Conservation (phyloP, 2,797 vertebrate genomes). For the Megalops cyprinoides region DNA sequence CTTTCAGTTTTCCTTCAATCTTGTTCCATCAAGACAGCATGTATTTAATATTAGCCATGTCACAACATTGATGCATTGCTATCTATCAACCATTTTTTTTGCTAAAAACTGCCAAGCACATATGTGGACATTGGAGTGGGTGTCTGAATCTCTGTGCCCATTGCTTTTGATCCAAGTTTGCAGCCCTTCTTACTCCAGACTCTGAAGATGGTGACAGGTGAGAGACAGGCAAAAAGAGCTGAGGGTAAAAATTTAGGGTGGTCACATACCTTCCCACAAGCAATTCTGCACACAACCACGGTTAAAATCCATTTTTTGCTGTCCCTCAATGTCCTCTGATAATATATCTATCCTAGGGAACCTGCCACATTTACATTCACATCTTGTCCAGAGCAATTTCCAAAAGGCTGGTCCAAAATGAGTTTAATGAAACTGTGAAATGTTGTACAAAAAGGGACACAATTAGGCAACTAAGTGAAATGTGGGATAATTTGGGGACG, state of each 20-base stretch:
- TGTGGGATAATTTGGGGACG: too few species aligned
- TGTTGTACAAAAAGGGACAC: too few species aligned
- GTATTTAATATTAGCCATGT: background rate
- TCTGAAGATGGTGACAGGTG: background rate
- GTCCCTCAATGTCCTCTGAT: slow-evolving; percentile 25
- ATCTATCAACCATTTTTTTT: background rate
- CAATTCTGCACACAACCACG: background rate
- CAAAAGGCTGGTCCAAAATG: too few species aligned
- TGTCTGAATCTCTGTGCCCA: background rate
- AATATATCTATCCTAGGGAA: background rate
- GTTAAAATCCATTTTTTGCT: slow-evolving; percentile 39
- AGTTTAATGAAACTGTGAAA: too few species aligned
- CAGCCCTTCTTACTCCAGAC: background rate
- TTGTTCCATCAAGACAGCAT: background rate
- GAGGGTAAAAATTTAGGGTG: too few species aligned
- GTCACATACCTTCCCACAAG: background rate
- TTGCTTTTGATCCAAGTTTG: background rate
- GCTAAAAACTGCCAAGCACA: background rate
- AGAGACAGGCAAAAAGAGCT: background rate
- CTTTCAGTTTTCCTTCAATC: background rate
- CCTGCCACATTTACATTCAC: too few species aligned
- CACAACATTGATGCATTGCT: background rate
- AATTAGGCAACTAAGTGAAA: too few species aligned
- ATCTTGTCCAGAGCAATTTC: too few species aligned
- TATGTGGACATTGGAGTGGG: background rate